Evolutionary conservation across 2,888 invertebrate species (phyloP).

Genomic region (Xestia c-nigrum): DNA sequence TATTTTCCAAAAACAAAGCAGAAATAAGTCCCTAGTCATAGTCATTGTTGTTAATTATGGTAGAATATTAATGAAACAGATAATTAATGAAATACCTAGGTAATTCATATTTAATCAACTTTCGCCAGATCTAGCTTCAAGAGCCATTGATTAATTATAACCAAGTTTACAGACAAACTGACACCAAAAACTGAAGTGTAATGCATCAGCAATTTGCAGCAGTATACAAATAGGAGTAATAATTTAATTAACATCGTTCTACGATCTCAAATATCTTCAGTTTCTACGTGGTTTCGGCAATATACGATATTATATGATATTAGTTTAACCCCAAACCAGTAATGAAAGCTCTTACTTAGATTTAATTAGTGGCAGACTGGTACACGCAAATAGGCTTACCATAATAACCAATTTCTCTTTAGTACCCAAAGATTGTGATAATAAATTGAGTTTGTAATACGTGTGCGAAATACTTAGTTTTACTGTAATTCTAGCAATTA

Average conservation of each 20-base stretch:
- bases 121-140: neutral
- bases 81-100: neutral
- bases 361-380: conserved; percentile 46
- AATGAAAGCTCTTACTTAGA: conserved; percentile 24
- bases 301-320: conserved; percentile 27
- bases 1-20: neutral
- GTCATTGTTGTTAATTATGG: conserved; percentile 10
- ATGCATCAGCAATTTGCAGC: neutral
- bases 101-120: neutral
- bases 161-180: neutral
- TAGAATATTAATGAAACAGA: conserved; percentile 4
- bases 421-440: conserved; percentile 28
- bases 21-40: neutral
- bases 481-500: neutral
- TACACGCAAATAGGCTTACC: conserved; percentile 37
- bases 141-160: neutral
- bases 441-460: conserved; percentile 19
- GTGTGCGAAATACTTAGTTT: neutral
- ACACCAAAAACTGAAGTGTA: conserved; percentile 1
- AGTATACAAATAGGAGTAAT: neutral
- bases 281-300: conserved; percentile 16
- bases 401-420: conserved; percentile 48
- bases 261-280: conserved; percentile 11
- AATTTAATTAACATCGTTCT: conserved; percentile 18
- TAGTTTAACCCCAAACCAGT: conserved; percentile 36